These are phyloP conservation scores for Hirudinaria manillensis DNA, from an alignment of 2,888 invertebrate genomes.

Conservation along the genomic window DNA sequence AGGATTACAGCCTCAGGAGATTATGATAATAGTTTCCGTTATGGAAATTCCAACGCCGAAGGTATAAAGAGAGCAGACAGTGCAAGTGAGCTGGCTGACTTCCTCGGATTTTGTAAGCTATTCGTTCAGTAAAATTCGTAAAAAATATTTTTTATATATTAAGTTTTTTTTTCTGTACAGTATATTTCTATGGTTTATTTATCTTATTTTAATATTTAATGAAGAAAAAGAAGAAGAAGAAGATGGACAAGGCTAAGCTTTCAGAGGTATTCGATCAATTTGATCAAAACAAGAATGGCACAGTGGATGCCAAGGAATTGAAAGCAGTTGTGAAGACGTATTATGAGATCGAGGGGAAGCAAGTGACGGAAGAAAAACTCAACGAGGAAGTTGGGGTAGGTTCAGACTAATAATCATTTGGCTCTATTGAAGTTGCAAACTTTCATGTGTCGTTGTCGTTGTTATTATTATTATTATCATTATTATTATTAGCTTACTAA, in stretches of 20 bases:
- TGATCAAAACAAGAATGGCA: background rate
- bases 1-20: no score
- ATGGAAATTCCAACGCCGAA: background rate
- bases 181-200: no score
- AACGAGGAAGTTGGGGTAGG: slow-evolving; percentile 6
- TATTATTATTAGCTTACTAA: background rate
- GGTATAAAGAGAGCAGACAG: background rate
- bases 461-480: background rate
- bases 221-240: background rate
- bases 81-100: background rate
- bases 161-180: background rate
- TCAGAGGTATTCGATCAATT: background rate
- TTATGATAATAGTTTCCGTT: background rate
- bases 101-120: background rate
- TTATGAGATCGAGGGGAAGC: background rate
- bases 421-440: background rate
- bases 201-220: background rate
- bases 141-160: background rate
- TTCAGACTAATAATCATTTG: background rate
- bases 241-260: background rate
- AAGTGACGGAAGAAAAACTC: background rate
- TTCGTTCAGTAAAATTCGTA: background rate
- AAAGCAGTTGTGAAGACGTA: background rate
- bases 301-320: slow-evolving; percentile 12
- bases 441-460: background rate